Conservation (phyloP, 2,113 vertebrate species). For the Psittacus erithacus region DNA sequence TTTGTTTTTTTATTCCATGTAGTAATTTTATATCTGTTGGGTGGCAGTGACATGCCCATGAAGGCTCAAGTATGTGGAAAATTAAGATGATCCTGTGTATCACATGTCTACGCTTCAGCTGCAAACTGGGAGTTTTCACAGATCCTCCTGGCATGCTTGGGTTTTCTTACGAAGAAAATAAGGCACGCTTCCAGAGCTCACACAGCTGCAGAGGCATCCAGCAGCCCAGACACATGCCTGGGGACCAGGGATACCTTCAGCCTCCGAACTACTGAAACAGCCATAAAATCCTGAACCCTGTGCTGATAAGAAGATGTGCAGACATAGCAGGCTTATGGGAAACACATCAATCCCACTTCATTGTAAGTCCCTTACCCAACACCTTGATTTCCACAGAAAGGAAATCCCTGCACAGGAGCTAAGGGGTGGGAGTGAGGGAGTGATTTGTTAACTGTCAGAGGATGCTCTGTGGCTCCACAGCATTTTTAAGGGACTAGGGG, state of each 20-base stretch:
- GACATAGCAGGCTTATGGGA: not conserved
- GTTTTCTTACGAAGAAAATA: not conserved
- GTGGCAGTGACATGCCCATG: not conserved
- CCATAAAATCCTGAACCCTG: not conserved
- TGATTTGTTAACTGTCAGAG: not conserved
- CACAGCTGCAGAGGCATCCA: not conserved
- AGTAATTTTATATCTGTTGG: not conserved
- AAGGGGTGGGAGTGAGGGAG: not conserved
- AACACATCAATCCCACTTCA: not conserved
- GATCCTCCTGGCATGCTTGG: not conserved
- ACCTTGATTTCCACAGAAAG: not conserved
- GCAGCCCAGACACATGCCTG: not conserved
- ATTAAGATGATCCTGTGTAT: not conserved
- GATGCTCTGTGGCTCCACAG: not conserved
- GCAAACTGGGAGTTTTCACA: not conserved
- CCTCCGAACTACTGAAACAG: not conserved
- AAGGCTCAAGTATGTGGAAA: not conserved
- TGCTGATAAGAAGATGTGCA: not conserved
- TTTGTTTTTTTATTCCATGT: accelerated
- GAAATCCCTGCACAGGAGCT: not conserved
- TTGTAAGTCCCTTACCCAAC: not conserved
- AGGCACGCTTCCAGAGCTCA: not conserved
- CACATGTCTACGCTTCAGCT: not conserved
- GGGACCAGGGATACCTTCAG: not conserved
- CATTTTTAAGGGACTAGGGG: not conserved